These are phyloP conservation scores for Frankliniella intonsa DNA, from an alignment of 2,888 invertebrate genomes.

Conservation along the genomic window DNA sequence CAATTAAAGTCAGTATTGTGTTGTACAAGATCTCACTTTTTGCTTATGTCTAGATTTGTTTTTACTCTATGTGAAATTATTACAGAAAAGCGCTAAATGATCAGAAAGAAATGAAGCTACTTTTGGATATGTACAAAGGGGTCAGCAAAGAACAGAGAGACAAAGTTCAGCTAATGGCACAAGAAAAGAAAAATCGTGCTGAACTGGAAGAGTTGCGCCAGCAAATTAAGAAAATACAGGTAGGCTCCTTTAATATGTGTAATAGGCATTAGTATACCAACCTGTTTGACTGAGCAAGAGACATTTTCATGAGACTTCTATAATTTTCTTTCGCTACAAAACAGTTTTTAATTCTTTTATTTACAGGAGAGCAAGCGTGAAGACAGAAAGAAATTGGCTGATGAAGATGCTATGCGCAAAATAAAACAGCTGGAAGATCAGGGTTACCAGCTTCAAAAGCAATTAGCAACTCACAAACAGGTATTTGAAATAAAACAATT, in stretches of 20 bases:
- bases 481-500: constrained; percentile 45
- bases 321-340: constrained; percentile 4
- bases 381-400: constrained; percentile 82
- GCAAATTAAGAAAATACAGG: constrained; percentile 80
- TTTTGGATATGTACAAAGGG: constrained; percentile 97
- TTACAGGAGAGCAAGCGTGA: constrained; percentile 82
- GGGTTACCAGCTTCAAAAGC: constrained; percentile 86
- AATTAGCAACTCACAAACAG: constrained; percentile 80
- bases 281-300: not conserved
- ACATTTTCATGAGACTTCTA: not conserved
- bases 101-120: constrained; percentile 88
- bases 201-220: constrained; percentile 85
- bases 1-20: constrained; percentile 74
- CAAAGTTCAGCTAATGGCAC: constrained; percentile 93
- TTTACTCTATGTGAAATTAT: constrained; percentile 32
- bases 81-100: constrained; percentile 83
- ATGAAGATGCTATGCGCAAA: constrained; percentile 90
- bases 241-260: constrained; percentile 41
- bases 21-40: constrained; percentile 19
- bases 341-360: not conserved
- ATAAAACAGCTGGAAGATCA: constrained; percentile 93
- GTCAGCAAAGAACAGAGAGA: constrained; percentile 93
- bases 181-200: constrained; percentile 82
- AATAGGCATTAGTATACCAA: not conserved
- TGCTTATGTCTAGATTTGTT: constrained; percentile 27